These are phyloP conservation scores for Leptoclinus maculatus DNA, from an alignment of 2,797 vertebrate genomes.

Conservation along the genomic window DNA sequence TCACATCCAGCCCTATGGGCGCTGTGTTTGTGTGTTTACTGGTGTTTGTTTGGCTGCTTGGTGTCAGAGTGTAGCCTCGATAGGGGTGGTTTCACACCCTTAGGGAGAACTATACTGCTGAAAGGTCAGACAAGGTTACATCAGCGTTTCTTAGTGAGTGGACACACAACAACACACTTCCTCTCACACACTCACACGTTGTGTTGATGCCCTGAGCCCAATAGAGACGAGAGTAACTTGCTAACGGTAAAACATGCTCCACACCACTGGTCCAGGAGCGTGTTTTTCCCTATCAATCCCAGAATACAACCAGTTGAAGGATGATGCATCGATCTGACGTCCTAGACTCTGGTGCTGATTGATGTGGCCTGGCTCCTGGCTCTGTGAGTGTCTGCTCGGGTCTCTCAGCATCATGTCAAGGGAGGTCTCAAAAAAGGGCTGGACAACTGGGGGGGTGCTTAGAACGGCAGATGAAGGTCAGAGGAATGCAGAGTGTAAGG, in stretches of 20 bases:
- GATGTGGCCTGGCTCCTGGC: slow-evolving; percentile 73
- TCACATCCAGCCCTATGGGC: slow-evolving; percentile 27
- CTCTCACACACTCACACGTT: slow-evolving; percentile 35
- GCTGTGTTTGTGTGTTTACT: slow-evolving; percentile 48
- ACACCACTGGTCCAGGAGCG: slow-evolving; percentile 11
- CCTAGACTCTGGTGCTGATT: slow-evolving; percentile 63
- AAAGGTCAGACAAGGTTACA: slow-evolving; percentile 64
- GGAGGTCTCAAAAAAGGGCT: slow-evolving; percentile 53
- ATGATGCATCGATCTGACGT: slow-evolving; percentile 75
- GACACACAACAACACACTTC: slow-evolving; percentile 43
- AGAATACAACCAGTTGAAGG: slow-evolving; percentile 67
- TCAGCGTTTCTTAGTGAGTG: slow-evolving; percentile 46
- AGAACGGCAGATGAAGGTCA: slow-evolving; percentile 63
- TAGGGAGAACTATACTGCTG: slow-evolving; percentile 43
- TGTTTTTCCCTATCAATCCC: slow-evolving; percentile 60
- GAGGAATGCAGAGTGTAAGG: slow-evolving; percentile 50
- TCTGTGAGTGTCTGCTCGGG: slow-evolving; percentile 57
- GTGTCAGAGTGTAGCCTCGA: slow-evolving; percentile 56
- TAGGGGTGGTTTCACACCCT: slow-evolving; percentile 53
- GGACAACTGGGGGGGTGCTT: slow-evolving; percentile 48
- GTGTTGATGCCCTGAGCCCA: slow-evolving; percentile 34
- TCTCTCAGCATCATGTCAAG: slow-evolving; percentile 67
- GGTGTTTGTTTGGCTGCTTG: slow-evolving; percentile 47
- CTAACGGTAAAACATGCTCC: slow-evolving; percentile 37
- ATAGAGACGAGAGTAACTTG: slow-evolving; percentile 19